phyloP scores from a whole-genome alignment of 2,797 vertebrate species.

The Ctenosaura bakeri region DNA sequence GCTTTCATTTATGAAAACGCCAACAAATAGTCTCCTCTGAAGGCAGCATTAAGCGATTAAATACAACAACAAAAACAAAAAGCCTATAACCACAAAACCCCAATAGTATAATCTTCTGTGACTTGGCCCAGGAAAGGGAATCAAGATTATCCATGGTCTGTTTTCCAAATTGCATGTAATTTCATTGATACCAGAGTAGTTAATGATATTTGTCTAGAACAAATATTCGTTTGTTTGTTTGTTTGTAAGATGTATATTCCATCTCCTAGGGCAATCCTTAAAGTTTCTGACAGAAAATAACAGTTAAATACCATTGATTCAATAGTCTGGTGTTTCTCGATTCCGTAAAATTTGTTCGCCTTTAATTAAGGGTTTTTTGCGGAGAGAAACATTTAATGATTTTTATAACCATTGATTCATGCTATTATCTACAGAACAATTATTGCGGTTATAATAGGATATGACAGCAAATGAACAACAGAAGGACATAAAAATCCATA shows the following conservation, averaged over 20 bases:
- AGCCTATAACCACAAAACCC: background rate
- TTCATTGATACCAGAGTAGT: constrained; percentile 31
- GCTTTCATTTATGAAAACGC: constrained; percentile 51
- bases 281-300: background rate
- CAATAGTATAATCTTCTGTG: constrained; percentile 12
- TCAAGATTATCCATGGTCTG: background rate
- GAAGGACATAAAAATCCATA: background rate
- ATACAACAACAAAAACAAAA: background rate
- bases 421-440: background rate
- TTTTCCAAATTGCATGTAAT: constrained; percentile 16
- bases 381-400: no score
- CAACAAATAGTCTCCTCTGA: constrained; percentile 53
- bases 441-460: background rate
- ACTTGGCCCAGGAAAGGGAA: constrained; percentile 26
- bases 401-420: no score
- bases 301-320: background rate
- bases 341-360: no score
- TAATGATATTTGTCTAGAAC: constrained; percentile 19
- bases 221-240: background rate
- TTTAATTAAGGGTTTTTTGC: no score
- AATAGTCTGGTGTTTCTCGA: no score
- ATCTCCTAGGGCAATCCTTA: background rate
- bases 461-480: background rate
- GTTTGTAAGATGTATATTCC: background rate
- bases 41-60: constrained; percentile 34